Evolutionary conservation across 2,797 vertebrate genomes (phyloP), one percentile per base, ranked within the genome.

Genomic region (Hafferia zeledoni): DNA sequence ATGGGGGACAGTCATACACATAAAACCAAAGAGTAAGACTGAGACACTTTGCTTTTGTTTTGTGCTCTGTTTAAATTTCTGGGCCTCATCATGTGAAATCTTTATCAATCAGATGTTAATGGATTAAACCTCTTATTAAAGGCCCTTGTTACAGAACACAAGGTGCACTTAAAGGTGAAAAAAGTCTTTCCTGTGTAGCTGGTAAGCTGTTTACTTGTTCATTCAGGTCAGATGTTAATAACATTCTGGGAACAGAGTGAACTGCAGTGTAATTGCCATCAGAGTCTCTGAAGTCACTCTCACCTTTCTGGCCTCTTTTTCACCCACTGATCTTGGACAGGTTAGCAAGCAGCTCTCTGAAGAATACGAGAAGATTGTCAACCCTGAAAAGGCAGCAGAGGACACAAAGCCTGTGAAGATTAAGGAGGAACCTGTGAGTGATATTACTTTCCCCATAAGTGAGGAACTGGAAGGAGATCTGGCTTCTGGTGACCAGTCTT

Each of bases 291-390:
- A 94, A 96, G 60, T 89, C 82, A 55, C 33, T 93, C 67, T 96
- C 89, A 90, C 89, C 46, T 79, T 87, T 93, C 63, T 67, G 57
- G 39, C 49, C 44, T 70, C 76, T 94, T 80, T 94, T 67, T 91
- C 13, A 87, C 70, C 68, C 17, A 5, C 75, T 94, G 84, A 74
- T 93, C 93, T 93, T 89, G 90, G 55, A 86, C 97, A 99, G 99
- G 98, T 99, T 94, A 99, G 99, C 97, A 99, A 99, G 94, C 99
- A 99, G 89, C 99, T 99, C 41, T 99, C 99, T 7, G 99, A 99
- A 90, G 99, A 99, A 61, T 99, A 99, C 6, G 99, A 99, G 92
- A 98, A 98, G 87, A 98, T 99, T 83, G 99, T 99, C 88, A 99
- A 99, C 93, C 99, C 99, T 37, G 99, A 99, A 97, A 99, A 99